Evolutionary conservation across 2,797 vertebrate genomes (phyloP).

Genomic region (Sandelia bainsii): DNA sequence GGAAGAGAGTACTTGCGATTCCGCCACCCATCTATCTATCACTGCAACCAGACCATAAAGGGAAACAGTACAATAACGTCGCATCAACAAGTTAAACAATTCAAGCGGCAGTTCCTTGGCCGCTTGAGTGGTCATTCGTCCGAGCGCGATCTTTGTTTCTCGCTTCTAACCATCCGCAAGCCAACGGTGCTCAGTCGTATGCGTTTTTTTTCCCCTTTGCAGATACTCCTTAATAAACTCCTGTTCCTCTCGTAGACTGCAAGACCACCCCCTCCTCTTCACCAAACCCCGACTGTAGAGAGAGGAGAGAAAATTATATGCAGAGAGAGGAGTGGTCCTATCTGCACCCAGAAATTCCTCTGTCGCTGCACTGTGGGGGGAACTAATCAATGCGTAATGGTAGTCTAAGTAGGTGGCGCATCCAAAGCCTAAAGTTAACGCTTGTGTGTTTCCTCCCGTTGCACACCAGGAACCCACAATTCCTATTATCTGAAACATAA

Average conservation of each 20-base stretch:
- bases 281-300: slow-evolving; percentile 67
- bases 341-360: slow-evolving; percentile 79
- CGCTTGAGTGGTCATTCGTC: slow-evolving; percentile 48
- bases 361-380: slow-evolving; percentile 62
- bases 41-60: slow-evolving; percentile 64
- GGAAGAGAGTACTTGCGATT: slow-evolving; percentile 65
- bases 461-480: slow-evolving; percentile 6
- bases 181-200: slow-evolving; percentile 53
- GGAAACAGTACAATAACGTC: slow-evolving; percentile 56
- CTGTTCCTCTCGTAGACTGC: slow-evolving; percentile 81
- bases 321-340: slow-evolving; percentile 79
- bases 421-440: slow-evolving; percentile 53
- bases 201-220: slow-evolving; percentile 71
- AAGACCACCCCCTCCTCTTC: slow-evolving; percentile 79
- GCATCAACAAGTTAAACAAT: slow-evolving; percentile 86
- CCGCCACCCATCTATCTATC: slow-evolving; percentile 72
- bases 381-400: slow-evolving; percentile 72
- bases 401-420: slow-evolving; percentile 64
- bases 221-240: slow-evolving; percentile 83
- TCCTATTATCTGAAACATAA: not conserved
- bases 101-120: slow-evolving; percentile 64
- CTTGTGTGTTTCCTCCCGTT: slow-evolving; percentile 13
- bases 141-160: slow-evolving; percentile 37
- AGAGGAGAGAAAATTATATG: slow-evolving; percentile 73
- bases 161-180: slow-evolving; percentile 59